phyloP scores from a whole-genome alignment of 2,113 vertebrate species.

The Myotis lucifugus region DNA sequence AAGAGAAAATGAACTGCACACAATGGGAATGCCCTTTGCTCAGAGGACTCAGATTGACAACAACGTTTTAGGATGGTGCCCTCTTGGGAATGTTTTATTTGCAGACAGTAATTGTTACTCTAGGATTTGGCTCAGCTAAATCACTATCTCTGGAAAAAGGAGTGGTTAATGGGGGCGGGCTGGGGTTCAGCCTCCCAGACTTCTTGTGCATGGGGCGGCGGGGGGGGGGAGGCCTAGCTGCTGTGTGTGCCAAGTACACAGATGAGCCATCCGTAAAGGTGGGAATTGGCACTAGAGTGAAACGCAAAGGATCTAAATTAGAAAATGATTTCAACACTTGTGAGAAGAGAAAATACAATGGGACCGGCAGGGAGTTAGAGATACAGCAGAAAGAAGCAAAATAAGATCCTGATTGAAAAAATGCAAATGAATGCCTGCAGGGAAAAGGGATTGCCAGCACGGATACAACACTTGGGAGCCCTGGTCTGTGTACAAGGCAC shows the following conservation, averaged over 20 bases:
- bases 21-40: not conserved
- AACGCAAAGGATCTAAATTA: slow-evolving; percentile 53
- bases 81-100: slow-evolving; percentile 8
- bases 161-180: not conserved
- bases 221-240: not conserved
- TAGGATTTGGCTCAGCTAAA: not conserved
- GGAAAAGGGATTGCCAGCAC: not conserved
- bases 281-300: not conserved
- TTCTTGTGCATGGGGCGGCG: accelerated
- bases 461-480: not conserved
- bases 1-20: not conserved
- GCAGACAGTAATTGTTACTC: not conserved
- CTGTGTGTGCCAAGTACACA: not conserved
- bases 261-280: not conserved
- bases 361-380: not conserved
- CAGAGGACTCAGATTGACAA: not conserved
- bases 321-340: slow-evolving; percentile 46
- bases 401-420: slow-evolving; percentile 63
- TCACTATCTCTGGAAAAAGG: not conserved
- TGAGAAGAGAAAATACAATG: slow-evolving; percentile 19
- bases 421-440: slow-evolving; percentile 58
- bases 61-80: not conserved
- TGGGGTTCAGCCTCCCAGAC: not conserved
- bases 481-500: not conserved
- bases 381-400: slow-evolving; percentile 51